A percentile compares a stretch with the other conserved stretches of the same genome.
Evolutionary conservation across 1,140 invertebrate genomes (phyloP).

Genomic region (Metopolophium dirhodum): DNA sequence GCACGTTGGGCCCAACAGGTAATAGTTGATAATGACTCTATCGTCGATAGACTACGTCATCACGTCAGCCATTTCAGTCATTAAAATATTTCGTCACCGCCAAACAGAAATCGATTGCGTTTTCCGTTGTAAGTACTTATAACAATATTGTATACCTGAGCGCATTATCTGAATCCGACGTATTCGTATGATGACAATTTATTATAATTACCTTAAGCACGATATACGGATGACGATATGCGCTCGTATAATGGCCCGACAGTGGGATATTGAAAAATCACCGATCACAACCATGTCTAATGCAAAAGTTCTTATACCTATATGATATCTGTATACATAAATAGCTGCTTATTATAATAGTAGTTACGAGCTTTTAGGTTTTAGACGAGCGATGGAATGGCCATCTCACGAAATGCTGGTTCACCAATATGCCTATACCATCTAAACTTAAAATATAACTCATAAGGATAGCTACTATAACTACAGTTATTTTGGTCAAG

Average conservation of each 20-base stretch:
- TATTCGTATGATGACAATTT: not conserved
- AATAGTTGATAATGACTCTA: not conserved
- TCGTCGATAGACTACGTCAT: not conserved
- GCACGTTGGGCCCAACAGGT: not conserved
- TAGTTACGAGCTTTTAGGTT: not conserved
- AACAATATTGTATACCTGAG: not conserved
- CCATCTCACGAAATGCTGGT: not conserved
- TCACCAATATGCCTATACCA: not conserved
- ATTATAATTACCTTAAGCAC: constrained; percentile 16
- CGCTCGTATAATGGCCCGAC: not conserved
- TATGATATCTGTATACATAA: not conserved
- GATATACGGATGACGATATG: not conserved
- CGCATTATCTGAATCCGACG: not conserved
- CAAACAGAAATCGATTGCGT: not conserved
- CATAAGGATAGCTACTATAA: not conserved
- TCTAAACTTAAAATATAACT: not conserved
- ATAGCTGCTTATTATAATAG: not conserved
- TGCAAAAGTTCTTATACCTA: no score
- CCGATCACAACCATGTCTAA: not conserved
- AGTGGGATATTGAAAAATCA: not conserved
- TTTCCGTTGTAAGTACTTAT: not conserved
- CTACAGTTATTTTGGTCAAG: not conserved
- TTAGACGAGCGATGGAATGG: not conserved
- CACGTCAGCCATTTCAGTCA: no score
- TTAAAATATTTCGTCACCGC: no score